phyloP scores from a whole-genome alignment of 2,888 invertebrate species.

The Chloroclysta siterata region DNA sequence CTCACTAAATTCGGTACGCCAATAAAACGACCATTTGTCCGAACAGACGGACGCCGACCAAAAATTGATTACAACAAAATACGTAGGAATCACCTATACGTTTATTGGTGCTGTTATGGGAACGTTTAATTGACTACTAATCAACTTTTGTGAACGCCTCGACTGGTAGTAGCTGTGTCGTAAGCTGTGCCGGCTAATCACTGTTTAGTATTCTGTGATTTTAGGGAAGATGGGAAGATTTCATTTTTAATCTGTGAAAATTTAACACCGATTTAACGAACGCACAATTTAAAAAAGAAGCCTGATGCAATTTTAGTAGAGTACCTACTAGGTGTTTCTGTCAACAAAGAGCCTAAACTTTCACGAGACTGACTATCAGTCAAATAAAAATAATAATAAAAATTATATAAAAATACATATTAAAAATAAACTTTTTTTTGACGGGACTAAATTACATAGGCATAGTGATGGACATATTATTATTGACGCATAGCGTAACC shows the following conservation, averaged over 20 bases:
- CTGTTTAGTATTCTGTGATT: constrained; percentile 7
- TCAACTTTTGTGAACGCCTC: constrained; percentile 52
- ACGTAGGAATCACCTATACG: constrained; percentile 79
- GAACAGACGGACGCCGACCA: constrained; percentile 80
- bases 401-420: too few species aligned
- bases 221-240: neutral
- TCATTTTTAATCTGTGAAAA: neutral
- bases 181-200: neutral
- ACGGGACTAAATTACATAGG: too few species aligned
- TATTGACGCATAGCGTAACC: too few species aligned
- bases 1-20: constrained; percentile 82
- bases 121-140: constrained; percentile 81
- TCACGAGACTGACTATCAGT: too few species aligned
- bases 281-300: too few species aligned
- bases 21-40: constrained; percentile 78
- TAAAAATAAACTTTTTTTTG: too few species aligned
- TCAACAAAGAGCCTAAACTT: too few species aligned
- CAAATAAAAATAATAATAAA: too few species aligned
- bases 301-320: too few species aligned
- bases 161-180: constrained; percentile 13
- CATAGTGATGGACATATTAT: too few species aligned
- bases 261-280: too few species aligned
- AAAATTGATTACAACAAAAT: constrained; percentile 84
- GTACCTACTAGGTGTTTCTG: too few species aligned
- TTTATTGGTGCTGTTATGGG: constrained; percentile 81